Conservation (phyloP, 2,797 vertebrate genomes). For the Lutra lutra region DNA sequence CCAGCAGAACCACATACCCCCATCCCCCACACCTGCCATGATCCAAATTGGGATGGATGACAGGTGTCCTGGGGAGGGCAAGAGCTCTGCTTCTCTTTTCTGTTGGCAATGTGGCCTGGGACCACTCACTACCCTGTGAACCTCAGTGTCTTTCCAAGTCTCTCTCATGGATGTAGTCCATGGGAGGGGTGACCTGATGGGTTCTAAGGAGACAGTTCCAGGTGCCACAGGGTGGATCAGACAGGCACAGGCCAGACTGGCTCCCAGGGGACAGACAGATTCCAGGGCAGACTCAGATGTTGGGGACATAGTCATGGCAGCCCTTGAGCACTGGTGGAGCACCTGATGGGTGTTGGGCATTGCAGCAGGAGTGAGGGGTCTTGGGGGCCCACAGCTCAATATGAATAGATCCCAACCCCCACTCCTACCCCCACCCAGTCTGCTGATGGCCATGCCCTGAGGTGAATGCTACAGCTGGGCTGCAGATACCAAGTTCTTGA, state of each 20-base stretch:
- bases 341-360: background rate
- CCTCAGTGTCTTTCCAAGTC: background rate
- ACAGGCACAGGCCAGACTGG: background rate
- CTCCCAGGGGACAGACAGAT: background rate
- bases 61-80: background rate
- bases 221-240: background rate
- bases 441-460: too few species aligned
- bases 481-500: background rate
- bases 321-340: background rate
- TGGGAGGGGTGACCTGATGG: too few species aligned
- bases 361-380: background rate
- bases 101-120: background rate
- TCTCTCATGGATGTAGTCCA: background rate
- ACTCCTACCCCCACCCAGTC: background rate
- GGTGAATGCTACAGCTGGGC: too few species aligned
- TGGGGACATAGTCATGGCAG: background rate
- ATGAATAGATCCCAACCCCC: background rate
- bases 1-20: rapidly evolving
- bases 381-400: background rate
- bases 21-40: background rate
- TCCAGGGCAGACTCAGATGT: background rate
- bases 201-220: background rate
- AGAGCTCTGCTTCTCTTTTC: background rate
- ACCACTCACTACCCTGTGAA: background rate
- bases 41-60: too few species aligned